Evolutionary conservation across 2,888 invertebrate genomes (phyloP), one percentile per base, ranked within the genome.

Genomic region (Acrocyrtus sp.): DNA sequence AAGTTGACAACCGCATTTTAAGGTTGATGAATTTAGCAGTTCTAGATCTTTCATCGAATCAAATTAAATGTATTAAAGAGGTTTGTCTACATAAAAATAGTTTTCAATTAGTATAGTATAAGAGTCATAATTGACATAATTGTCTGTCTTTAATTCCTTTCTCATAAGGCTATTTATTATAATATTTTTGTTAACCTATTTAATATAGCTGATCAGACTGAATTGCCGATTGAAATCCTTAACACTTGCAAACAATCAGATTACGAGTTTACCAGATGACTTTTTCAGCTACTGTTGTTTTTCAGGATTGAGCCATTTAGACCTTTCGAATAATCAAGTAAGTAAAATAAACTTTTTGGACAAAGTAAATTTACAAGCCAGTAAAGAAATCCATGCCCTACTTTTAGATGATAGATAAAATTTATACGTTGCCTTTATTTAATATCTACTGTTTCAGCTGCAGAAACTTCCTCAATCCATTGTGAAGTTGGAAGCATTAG

Each of bases 281-380:
- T 19, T 76, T 1, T 76, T 76, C 41, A 2, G 27, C 15, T 19
- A 29, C 3, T 8, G 24, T n/a, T 26, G 72, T 1, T 61, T 76
- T 19, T 22, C 19, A 1, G 41, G 10, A n/a, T 48, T 76, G 29
- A 26, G 0, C 1, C 51, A 51, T 12, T 45, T 76, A 8, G 63
- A 74, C 22, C 34, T 76, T 10, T 58, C 57, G 17, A n/a, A 61
- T 6, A 76, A 76, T 48, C 48, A 60, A 56, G 76, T 76, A 63
- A 53, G n/a, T 58, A 1, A 22, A 5, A 6, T 21, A 50, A 50
- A 8, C 6, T 26, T 5, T 50, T 3, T n/a, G n/a, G n/a, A n/a
- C n/a, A n/a, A n/a, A n/a, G n/a, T 12, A 34, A 34, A 34, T 6
- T 34, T 12, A 12, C 6, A 34, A 12, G 39, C 6, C 12, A 12